Evolutionary conservation across 2,888 invertebrate genomes (phyloP), one percentile per base, ranked within the genome.

Genomic region (Exephanes ischioxanthus): DNA sequence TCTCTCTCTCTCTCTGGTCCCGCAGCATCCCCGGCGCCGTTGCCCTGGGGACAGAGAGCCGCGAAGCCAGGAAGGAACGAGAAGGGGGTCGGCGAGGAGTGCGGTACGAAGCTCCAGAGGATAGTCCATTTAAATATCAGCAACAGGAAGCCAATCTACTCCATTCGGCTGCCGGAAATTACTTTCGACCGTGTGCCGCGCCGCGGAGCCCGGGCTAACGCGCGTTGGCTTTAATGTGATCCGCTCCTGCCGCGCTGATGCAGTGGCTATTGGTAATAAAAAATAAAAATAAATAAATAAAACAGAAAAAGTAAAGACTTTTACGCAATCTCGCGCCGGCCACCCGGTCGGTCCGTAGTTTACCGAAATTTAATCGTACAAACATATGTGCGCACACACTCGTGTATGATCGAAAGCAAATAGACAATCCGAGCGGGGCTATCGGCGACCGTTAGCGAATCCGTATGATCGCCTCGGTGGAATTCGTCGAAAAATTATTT

Each of bases 131-230:
- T 89, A 85, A 90, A 90, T 89, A 91, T 91, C 89, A 88, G 87
- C 89, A 90, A 89, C 88, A 88, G 90, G 90, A 90, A 89, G 88
- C 85, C 90, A 90, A 91, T 89, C 89, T 88, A 88, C 88, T 85
- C 87, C 88, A 87, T 89, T 90, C 86, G 86, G 84, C 73, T 84
- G 86, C 87, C 91, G 91, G 91, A 91, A 91, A 91, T 91, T 91
- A 90, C 89, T 87, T 88, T 88, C 83, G 87, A 85, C 84, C 87
- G 87, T 89, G 88, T 75, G 83, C 63, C 77, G 37, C 26, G 67
- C 16, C 41, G 41, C 66, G 63, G 30, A 30, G 30, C 63, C 71
- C 77, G 71, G 82, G 45, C 45, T 77, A 82, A 71, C 77, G 51
- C 75, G 73, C 79, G 70, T 80, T 75, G 73, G 79, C 70, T 83